Evolutionary conservation across 2,797 vertebrate species (phyloP).

Genomic region (Urophycis tenuis): DNA sequence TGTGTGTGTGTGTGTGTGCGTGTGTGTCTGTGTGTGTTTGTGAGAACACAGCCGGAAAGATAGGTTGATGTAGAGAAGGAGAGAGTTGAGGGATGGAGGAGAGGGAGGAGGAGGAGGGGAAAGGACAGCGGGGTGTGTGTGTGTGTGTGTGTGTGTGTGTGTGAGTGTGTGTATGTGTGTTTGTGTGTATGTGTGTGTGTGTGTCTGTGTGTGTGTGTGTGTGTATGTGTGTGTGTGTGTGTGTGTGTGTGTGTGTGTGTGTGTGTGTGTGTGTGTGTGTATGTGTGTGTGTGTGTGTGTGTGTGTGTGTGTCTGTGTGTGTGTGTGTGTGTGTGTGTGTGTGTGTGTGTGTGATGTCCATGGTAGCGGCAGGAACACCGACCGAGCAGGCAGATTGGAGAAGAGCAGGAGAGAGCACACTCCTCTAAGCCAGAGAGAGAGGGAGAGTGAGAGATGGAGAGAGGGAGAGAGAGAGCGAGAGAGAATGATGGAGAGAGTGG

Average conservation of each 20-base stretch:
- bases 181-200: slow-evolving; percentile 19
- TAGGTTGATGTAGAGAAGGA: slow-evolving; percentile 45
- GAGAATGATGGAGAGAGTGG: slow-evolving; percentile 36
- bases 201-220: slow-evolving; percentile 28
- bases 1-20: slow-evolving; percentile 1
- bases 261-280: background rate
- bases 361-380: slow-evolving; percentile 61
- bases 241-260: slow-evolving; percentile 35
- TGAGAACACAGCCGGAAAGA: slow-evolving; percentile 19
- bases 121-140: background rate
- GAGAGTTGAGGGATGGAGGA: slow-evolving; percentile 9
- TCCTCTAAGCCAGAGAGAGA: slow-evolving; percentile 38
- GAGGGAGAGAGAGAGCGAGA: slow-evolving; percentile 19
- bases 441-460: background rate
- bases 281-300: background rate
- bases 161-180: no score
- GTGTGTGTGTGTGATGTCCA: slow-evolving; percentile 55
- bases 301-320: background rate
- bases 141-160: no score
- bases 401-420: slow-evolving; percentile 61
- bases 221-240: slow-evolving; percentile 34
- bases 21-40: background rate
- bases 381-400: slow-evolving; percentile 70
- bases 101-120: slow-evolving; percentile 8
- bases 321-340: slow-evolving; percentile 18